phyloP scores from a whole-genome alignment of 2,797 vertebrate genomes.

The Leptoclinus maculatus region DNA sequence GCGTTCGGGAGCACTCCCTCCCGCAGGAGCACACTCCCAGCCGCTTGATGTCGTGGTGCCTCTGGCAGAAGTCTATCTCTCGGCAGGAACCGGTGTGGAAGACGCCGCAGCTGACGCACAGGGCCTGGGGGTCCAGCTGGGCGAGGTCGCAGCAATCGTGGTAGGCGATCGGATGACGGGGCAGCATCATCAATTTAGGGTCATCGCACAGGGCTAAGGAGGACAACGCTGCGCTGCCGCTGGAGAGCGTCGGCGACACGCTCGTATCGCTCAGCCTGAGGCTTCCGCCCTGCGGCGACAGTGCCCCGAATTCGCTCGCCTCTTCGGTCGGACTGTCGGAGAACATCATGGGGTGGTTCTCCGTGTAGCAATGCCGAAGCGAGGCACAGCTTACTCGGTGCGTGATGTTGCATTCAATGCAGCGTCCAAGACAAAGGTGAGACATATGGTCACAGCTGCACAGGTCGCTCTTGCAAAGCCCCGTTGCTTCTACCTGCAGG shows the following conservation, averaged over 20 bases:
- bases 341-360: background rate
- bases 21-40: slow-evolving; percentile 58
- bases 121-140: slow-evolving; percentile 44
- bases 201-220: slow-evolving; percentile 18
- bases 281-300: slow-evolving; percentile 9
- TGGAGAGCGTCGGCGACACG: background rate
- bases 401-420: slow-evolving; percentile 44
- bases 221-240: slow-evolving; percentile 5
- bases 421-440: background rate
- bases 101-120: slow-evolving; percentile 68
- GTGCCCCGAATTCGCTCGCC: background rate
- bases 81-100: slow-evolving; percentile 71
- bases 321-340: background rate
- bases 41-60: accelerated
- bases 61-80: slow-evolving; percentile 24
- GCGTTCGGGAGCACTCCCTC: slow-evolving; percentile 32
- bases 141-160: slow-evolving; percentile 65
- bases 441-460: slow-evolving; percentile 53
- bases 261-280: background rate
- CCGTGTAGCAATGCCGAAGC: accelerated
- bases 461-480: accelerated
- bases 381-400: slow-evolving; percentile 45
- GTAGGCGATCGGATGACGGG: slow-evolving; percentile 44
- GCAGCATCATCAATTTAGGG: background rate
- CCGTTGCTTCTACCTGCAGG: background rate